Conservation (phyloP, 2,797 vertebrate genomes). For the Macropus fuliginosus region DNA sequence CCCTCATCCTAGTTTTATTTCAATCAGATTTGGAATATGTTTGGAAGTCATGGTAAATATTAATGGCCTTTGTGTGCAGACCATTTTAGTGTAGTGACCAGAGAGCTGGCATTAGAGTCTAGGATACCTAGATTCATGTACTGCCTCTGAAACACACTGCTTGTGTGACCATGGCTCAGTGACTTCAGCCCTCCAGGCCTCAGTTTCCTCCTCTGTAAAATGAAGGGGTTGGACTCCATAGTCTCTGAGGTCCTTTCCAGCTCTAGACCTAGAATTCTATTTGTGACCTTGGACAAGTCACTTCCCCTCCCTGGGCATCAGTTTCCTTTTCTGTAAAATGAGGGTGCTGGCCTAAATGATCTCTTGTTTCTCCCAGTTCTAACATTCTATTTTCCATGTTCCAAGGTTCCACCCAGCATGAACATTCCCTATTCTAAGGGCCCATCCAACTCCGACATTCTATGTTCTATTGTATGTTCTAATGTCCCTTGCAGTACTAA, state of each 20-base stretch:
- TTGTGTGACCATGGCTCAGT: background rate
- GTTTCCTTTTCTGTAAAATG: background rate
- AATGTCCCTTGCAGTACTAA: background rate
- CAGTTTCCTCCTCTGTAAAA: slow-evolving; percentile 37
- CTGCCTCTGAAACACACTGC: background rate
- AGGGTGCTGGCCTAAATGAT: background rate
- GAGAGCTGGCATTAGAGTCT: background rate
- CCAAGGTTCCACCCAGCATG: background rate
- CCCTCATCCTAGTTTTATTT: slow-evolving; percentile 66
- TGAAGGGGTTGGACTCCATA: background rate
- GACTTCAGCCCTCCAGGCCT: background rate
- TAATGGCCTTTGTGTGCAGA: slow-evolving; percentile 16
- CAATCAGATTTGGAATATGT: slow-evolving; percentile 71
- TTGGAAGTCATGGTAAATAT: slow-evolving; percentile 71
- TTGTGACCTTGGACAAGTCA: background rate
- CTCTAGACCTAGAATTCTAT: background rate
- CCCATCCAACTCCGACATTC: background rate
- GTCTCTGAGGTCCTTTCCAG: background rate
- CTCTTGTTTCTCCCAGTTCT: background rate
- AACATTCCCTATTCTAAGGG: background rate
- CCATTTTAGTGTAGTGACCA: background rate
- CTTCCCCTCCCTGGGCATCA: background rate
- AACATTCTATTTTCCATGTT: background rate
- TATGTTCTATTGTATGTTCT: background rate
- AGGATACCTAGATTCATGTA: background rate